Evolutionary conservation across 2,113 vertebrate genomes (phyloP).

Genomic region (Scytalopus superciliaris): DNA sequence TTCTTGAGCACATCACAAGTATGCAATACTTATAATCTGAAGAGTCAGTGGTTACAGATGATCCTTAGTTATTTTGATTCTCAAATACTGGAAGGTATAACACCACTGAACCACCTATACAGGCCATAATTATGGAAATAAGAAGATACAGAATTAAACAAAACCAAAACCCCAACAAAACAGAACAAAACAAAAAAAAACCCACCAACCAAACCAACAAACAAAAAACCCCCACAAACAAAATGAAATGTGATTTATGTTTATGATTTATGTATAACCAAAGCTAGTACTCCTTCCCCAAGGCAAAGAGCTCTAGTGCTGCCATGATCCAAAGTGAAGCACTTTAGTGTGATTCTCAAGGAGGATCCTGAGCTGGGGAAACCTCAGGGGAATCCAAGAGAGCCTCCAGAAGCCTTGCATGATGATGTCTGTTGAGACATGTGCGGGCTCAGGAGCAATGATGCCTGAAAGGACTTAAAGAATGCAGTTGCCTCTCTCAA

Average conservation of each 20-base stretch:
- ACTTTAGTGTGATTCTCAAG: fast-evolving
- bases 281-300: background rate
- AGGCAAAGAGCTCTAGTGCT: background rate
- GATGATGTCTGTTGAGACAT: background rate
- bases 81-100: background rate
- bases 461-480: too few relatives aligned
- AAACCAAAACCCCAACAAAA: too few relatives aligned
- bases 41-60: background rate
- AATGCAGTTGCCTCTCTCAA: background rate
- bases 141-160: background rate
- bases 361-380: background rate
- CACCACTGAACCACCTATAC: background rate
- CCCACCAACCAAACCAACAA: too few relatives aligned
- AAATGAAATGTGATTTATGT: background rate
- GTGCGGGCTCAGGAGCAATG: background rate
- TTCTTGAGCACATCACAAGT: background rate
- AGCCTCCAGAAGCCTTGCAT: background rate
- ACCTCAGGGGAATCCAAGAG: background rate
- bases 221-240: background rate
- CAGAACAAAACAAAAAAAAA: background rate
- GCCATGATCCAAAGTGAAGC: fast-evolving
- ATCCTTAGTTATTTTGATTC: background rate
- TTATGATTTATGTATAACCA: background rate
- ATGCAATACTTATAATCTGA: background rate
- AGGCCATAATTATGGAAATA: background rate